Evolutionary conservation across 1,140 invertebrate species (phyloP).

Genomic region (Palaemon carinicauda): DNA sequence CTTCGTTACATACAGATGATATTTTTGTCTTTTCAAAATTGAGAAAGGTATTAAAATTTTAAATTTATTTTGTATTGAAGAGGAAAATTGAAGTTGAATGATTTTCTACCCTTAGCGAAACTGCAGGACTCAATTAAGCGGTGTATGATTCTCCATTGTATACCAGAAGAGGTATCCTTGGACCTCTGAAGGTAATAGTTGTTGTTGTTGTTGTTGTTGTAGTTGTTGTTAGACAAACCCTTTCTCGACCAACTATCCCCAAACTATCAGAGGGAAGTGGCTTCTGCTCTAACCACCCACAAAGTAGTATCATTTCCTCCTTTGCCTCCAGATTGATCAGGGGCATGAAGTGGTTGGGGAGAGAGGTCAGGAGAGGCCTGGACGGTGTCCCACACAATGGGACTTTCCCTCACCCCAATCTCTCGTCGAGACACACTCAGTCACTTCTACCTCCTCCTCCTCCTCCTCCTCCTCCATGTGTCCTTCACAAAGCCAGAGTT

Average conservation of each 20-base stretch:
- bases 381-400: conserved; percentile 30
- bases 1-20: too few relatives aligned
- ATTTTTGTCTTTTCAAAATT: too few relatives aligned
- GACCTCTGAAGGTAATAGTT: too few relatives aligned
- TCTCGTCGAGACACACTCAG: neutral
- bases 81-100: too few relatives aligned
- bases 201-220: too few relatives aligned
- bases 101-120: too few relatives aligned
- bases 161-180: too few relatives aligned
- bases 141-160: too few relatives aligned
- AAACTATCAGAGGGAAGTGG: neutral
- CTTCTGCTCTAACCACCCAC: conserved; percentile 28
- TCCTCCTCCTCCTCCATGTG: neutral
- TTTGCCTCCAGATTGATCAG: conserved; percentile 41
- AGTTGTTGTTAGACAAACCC: neutral
- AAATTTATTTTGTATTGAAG: too few relatives aligned
- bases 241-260: neutral
- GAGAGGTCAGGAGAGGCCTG: conserved; percentile 28
- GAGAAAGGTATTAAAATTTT: too few relatives aligned
- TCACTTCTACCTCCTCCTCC: neutral
- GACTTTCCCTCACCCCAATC: conserved; percentile 35
- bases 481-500: neutral
- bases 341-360: neutral
- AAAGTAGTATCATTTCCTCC: conserved; percentile 48
- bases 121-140: too few relatives aligned